Base-by-base conservation (phyloP, 2,888 invertebrate genomes). In the Melieria omissa region DNA sequence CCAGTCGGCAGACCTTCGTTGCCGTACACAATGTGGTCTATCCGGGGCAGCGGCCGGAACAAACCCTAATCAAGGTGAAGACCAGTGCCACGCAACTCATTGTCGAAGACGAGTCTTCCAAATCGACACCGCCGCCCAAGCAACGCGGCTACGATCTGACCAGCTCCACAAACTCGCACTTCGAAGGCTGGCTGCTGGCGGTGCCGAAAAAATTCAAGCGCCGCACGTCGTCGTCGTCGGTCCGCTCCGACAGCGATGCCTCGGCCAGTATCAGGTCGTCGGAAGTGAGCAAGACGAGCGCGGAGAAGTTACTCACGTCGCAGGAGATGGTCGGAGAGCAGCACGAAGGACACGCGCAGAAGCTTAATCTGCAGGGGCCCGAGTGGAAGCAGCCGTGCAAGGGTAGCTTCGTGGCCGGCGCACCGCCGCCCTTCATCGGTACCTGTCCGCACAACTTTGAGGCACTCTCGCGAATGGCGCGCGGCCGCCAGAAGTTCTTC, bases 401-500 rank as follows among this genome's bases (percentile, higher is more conserved):
- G 12, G 84, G 75, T 8, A 84, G 86, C 66, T 78, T 80, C 42
- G 78, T 81, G 4, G 75, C 79, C 0, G 84, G 82, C 0, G 81
- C 82, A 4, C 81, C 82, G 0, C 75, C 72, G 0, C 77, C 80
- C 0, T 79, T 76, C 14, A 78, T 82, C 4, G 85, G 86, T n/a
- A 71, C 70, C 4, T 86, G 86, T 60, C 81, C 82, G 0, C 71
- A 77, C 1, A 79, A 80, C 49, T 78, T 79, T 14, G 75, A 79
- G 12, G 75, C 80, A 49, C 58, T 82, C 12, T 75, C 81, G 0
- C 81, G 80, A 68, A 61, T 81, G 47, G 78, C 84, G 12, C 77
- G 79, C 16, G 63, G 74, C 0, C 76, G 82, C 0, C 79, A 81
- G 54, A 84, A 85, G 70, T 83, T 86, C 69, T 82, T 82, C 41